phyloP scores from a whole-genome alignment of 2,113 vertebrate genomes.

The Gymnorhina tibicen region DNA sequence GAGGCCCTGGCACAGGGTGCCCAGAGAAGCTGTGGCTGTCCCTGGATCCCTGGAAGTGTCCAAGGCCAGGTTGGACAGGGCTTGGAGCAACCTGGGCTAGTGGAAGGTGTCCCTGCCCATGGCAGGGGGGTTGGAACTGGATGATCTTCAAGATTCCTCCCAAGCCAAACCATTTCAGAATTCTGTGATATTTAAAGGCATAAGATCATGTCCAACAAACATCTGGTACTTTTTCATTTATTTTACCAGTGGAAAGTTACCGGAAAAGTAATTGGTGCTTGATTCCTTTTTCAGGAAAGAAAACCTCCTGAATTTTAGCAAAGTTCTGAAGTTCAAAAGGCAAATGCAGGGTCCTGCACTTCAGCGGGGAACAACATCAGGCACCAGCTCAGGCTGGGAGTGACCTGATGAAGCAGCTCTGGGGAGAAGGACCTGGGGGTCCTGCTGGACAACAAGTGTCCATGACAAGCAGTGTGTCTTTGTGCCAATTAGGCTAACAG shows the following conservation, averaged over 20 bases:
- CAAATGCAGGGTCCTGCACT: background rate
- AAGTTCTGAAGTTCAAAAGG: background rate
- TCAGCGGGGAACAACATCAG: fast-evolving
- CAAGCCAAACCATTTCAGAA: background rate
- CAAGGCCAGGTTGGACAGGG: fast-evolving
- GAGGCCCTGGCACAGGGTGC: background rate
- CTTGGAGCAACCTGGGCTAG: fast-evolving
- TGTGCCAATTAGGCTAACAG: background rate
- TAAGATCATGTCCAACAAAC: background rate
- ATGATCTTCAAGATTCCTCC: fast-evolving
- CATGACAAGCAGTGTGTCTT: background rate
- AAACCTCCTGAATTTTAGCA: background rate
- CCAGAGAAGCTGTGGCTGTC: background rate
- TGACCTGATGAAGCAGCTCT: background rate
- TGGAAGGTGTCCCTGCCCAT: background rate
- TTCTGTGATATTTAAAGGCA: background rate
- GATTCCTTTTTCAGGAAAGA: background rate
- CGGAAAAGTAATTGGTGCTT: fast-evolving
- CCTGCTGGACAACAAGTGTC: fast-evolving
- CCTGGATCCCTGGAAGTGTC: background rate
- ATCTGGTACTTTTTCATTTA: background rate
- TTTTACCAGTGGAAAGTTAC: background rate
- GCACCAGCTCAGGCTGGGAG: background rate
- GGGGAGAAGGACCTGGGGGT: background rate
- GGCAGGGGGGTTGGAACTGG: background rate